These are phyloP conservation scores for Neotragus moschatus DNA, from an alignment of 2,113 vertebrate genomes.

Conservation along the genomic window DNA sequence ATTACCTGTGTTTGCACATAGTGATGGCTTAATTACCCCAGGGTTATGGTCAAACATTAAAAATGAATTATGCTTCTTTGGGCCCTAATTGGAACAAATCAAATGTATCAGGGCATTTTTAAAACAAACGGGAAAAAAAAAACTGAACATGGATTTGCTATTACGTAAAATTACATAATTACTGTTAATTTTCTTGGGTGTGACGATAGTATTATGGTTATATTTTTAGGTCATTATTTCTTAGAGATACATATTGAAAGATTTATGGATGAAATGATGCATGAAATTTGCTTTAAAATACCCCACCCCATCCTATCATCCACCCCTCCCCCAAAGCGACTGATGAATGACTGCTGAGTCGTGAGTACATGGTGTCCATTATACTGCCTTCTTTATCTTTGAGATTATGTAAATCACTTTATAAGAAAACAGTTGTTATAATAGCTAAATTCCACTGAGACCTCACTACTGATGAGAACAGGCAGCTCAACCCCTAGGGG, in stretches of 20 bases:
- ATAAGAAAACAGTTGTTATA: background rate
- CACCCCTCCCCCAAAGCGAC: rapidly evolving
- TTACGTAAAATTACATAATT: background rate
- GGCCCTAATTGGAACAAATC: background rate
- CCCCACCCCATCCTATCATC: background rate
- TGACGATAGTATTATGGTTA: background rate
- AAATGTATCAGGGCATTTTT: background rate
- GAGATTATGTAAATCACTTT: background rate
- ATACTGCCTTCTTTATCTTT: background rate
- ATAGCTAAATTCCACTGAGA: background rate
- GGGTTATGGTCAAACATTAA: background rate
- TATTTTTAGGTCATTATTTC: background rate
- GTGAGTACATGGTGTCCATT: background rate
- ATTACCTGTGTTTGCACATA: background rate
- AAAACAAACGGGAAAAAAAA: background rate
- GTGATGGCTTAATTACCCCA: background rate
- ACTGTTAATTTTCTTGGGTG: background rate
- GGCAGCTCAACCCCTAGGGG: background rate
- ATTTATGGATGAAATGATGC: background rate
- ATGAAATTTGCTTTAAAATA: background rate
- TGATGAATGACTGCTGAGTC: background rate
- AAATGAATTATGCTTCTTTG: background rate
- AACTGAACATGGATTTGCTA: background rate
- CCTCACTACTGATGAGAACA: background rate
- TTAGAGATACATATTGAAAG: background rate